phyloP scores from a whole-genome alignment of 2,113 vertebrate genomes.

The Cebidichthys violaceus region DNA sequence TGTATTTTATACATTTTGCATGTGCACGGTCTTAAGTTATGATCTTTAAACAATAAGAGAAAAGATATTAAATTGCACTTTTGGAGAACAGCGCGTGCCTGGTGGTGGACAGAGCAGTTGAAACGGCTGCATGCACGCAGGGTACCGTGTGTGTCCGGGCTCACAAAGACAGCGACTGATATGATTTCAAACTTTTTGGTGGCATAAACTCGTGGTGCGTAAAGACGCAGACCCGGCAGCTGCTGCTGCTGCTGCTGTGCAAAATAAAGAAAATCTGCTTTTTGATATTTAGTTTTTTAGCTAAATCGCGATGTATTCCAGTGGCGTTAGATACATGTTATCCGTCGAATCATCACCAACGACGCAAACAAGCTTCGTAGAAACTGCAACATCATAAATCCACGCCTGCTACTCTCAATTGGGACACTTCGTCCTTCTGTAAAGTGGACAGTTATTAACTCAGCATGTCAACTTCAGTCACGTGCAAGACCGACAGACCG shows the following conservation, averaged over 20 bases:
- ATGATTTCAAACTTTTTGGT: slow-evolving; percentile 35
- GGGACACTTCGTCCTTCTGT: background rate
- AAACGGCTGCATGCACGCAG: background rate
- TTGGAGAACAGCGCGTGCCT: background rate
- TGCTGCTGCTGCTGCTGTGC: background rate
- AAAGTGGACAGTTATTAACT: background rate
- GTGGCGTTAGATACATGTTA: background rate
- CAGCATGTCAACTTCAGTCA: background rate
- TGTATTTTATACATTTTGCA: background rate
- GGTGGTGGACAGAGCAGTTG: background rate
- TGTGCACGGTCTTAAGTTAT: background rate
- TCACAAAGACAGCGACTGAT: background rate
- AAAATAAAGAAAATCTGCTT: background rate
- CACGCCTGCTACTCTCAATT: no score
- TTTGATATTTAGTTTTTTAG: background rate
- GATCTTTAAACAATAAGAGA: background rate
- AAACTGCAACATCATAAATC: background rate
- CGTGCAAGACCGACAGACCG: background rate
- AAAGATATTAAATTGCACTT: background rate
- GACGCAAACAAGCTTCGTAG: background rate
- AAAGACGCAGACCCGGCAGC: slow-evolving; percentile 24
- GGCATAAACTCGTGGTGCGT: slow-evolving; percentile 9
- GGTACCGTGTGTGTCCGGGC: background rate
- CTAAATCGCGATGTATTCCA: background rate
- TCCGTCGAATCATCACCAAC: background rate